Conservation (phyloP, 2,113 vertebrate species). For the Todiramphus chloris region DNA sequence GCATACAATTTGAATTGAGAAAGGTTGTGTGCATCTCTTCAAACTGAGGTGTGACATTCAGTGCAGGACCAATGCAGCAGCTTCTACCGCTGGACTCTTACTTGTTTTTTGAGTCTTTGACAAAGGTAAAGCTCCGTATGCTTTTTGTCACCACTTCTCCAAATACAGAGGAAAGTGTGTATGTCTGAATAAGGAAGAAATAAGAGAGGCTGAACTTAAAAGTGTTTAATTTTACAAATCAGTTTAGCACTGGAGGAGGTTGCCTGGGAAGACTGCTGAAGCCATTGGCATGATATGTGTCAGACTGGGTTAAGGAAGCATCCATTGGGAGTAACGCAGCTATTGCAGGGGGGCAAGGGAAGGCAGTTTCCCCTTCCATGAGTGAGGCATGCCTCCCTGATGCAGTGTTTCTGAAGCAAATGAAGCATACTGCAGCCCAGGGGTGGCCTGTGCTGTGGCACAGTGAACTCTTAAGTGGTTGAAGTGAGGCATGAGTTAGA, state of each 20-base stretch:
- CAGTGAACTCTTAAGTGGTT: background rate
- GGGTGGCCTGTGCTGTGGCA: background rate
- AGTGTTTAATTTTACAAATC: background rate
- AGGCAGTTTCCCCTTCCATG: background rate
- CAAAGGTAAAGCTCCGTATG: background rate
- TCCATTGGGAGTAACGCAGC: rapidly evolving
- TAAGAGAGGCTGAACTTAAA: background rate
- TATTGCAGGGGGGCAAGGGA: background rate
- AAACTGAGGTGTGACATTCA: background rate
- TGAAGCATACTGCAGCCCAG: background rate
- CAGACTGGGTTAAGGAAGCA: background rate
- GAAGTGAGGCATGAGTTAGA: background rate
- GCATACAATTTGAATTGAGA: background rate
- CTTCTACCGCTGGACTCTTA: background rate
- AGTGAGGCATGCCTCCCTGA: background rate
- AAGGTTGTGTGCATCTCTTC: background rate
- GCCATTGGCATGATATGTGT: background rate
- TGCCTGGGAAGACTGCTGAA: background rate
- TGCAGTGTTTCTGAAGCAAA: background rate
- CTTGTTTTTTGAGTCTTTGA: background rate
- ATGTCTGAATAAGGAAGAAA: background rate
- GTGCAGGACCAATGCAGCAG: background rate
- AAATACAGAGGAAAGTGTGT: background rate
- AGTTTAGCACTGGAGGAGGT: background rate
- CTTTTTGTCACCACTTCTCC: background rate